Conservation (phyloP, 2,113 vertebrate species). For the Nothocercus julius region DNA sequence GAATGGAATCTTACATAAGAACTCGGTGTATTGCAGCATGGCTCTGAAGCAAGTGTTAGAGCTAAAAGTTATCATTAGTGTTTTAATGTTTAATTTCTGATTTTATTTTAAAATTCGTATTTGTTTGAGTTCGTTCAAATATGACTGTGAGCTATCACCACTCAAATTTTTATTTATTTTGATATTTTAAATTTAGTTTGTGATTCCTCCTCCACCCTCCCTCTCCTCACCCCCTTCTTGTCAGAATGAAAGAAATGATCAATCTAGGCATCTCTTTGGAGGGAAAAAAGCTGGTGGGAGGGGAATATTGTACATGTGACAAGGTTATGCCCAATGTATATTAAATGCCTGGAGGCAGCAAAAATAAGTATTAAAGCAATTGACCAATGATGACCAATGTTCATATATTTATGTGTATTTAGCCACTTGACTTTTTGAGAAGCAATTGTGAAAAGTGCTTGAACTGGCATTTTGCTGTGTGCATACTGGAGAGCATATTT, state of each 20-base stretch:
- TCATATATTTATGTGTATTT: not conserved
- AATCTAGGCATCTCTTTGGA: not conserved
- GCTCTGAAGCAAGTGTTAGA: not conserved
- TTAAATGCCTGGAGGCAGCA: not conserved
- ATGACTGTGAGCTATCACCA: not conserved
- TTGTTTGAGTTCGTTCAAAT: not conserved
- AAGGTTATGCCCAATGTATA: not conserved
- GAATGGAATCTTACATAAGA: not conserved
- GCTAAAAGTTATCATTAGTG: not conserved
- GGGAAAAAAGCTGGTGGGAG: too few relatives aligned
- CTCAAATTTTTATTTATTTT: not conserved
- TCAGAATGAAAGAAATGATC: not conserved
- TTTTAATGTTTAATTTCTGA: not conserved
- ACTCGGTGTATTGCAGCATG: not conserved
- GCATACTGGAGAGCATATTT: not conserved
- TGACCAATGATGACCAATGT: not conserved
- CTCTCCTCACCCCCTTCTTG: too few relatives aligned
- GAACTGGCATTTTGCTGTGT: not conserved
- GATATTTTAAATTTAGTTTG: not conserved
- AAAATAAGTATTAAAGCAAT: not conserved
- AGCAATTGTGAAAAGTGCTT: not conserved
- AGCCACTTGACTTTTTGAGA: not conserved
- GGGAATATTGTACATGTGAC: not conserved
- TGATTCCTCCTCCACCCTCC: not conserved
- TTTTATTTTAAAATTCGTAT: not conserved